Percentiles rank a stretch among this genome's conserved stretches.
phyloP scores from a whole-genome alignment of 2,888 invertebrate genomes.

The Caradrina clavipalpis region DNA sequence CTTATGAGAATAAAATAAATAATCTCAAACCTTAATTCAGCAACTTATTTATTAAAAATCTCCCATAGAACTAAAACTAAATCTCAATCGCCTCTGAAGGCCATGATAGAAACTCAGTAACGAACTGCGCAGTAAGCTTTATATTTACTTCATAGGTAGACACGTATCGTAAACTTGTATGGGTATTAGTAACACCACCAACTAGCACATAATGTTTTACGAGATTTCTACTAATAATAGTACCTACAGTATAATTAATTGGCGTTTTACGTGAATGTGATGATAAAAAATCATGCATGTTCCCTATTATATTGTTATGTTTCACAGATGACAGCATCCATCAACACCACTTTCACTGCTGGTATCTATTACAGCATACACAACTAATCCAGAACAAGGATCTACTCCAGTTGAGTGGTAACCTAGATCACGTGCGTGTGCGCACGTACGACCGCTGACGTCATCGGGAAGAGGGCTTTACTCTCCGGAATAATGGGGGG shows the following conservation, averaged over 20 bases:
- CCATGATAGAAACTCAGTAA: background rate
- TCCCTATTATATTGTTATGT: background rate
- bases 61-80: too few relatives aligned
- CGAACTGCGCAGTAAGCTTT: constrained; percentile 33
- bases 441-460: constrained; percentile 40
- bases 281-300: too few relatives aligned
- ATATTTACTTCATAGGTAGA: constrained; percentile 42
- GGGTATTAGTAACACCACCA: constrained; percentile 42
- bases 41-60: too few relatives aligned
- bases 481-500: constrained; percentile 27
- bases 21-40: too few relatives aligned
- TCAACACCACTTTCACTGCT: background rate
- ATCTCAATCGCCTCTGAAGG: too few relatives aligned
- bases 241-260: too few relatives aligned
- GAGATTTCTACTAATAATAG: background rate
- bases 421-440: constrained; percentile 36
- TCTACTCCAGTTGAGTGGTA: constrained; percentile 24
- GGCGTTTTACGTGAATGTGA: too few relatives aligned
- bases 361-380: constrained; percentile 23
- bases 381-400: constrained; percentile 13
- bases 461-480: constrained; percentile 52
- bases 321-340: background rate
- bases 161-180: constrained; percentile 37
- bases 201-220: constrained; percentile 46
- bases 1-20: too few relatives aligned